Percentiles rank a stretch among this genome's conserved stretches.
Evolutionary conservation across 2,888 invertebrate genomes (phyloP).

Genomic region (Mythimna pallens): DNA sequence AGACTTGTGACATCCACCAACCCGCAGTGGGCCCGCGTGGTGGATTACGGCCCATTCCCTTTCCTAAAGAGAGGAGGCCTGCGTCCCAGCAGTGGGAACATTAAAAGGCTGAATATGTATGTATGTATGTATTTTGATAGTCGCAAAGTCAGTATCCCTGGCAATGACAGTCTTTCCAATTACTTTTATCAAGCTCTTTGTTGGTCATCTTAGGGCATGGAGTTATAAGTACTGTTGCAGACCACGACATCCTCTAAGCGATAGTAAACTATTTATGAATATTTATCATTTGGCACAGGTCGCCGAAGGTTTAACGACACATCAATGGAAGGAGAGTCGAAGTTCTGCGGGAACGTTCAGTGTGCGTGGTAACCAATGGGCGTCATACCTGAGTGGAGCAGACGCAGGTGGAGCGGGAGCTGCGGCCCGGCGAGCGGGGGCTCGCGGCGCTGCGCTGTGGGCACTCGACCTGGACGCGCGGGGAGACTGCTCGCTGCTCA

Average conservation of each 20-base stretch:
- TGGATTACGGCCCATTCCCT: too few relatives aligned
- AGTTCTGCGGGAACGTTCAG: conserved; percentile 94
- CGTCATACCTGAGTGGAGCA: conserved; percentile 93
- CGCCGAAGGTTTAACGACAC: conserved; percentile 90
- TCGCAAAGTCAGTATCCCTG: too few relatives aligned
- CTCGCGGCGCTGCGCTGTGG: conserved; percentile 95
- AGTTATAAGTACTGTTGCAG: background rate
- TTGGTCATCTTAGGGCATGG: background rate
- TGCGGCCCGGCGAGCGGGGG: conserved; percentile 89
- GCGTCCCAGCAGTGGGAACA: too few relatives aligned
- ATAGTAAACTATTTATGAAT: background rate
- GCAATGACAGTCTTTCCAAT: background rate
- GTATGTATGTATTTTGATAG: too few relatives aligned
- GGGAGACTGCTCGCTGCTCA: conserved; percentile 92
- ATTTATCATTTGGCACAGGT: conserved; percentile 83
- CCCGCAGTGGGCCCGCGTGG: too few relatives aligned
- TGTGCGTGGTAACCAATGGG: conserved; percentile 94
- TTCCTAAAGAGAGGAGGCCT: too few relatives aligned
- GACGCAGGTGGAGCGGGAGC: conserved; percentile 92
- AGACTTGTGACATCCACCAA: too few relatives aligned
- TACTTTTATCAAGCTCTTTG: background rate
- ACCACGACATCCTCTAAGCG: background rate
- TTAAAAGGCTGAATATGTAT: too few relatives aligned
- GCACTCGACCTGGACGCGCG: conserved; percentile 95
- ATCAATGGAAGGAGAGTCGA: conserved; percentile 89